Percentiles rank a stretch among this genome's conserved stretches.
Evolutionary conservation across 2,113 vertebrate genomes (phyloP).

Genomic region (Vidua chalybeata): DNA sequence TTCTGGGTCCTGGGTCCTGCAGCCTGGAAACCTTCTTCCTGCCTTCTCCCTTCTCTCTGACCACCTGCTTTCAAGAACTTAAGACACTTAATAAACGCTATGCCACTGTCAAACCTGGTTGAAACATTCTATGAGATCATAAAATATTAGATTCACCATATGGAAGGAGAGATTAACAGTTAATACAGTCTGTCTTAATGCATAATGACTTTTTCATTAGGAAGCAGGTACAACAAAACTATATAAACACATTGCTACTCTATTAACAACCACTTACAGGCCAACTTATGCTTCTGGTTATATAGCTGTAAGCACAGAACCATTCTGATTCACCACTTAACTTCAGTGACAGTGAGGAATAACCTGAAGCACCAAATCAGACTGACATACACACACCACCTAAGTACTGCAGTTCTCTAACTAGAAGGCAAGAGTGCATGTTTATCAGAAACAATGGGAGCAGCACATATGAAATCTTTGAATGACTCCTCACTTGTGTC

Average conservation of each 20-base stretch:
- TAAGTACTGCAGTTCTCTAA: neutral
- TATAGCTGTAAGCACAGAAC: neutral
- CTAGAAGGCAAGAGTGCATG: neutral
- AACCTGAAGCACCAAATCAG: neutral
- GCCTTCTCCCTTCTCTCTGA: neutral
- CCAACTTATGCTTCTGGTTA: neutral
- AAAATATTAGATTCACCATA: neutral
- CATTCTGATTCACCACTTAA: neutral
- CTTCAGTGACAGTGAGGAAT: neutral
- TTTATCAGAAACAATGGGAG: neutral
- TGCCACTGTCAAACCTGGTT: neutral
- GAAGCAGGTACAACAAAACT: neutral
- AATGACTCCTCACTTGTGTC: neutral
- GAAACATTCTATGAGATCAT: neutral
- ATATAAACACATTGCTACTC: neutral
- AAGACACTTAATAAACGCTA: neutral
- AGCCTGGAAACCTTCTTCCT: neutral
- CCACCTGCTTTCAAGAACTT: neutral
- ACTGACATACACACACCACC: neutral
- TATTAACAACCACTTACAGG: neutral
- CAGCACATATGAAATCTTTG: neutral
- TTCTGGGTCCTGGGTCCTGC: neutral
- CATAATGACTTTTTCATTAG: neutral
- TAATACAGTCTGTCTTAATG: neutral
- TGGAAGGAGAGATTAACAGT: neutral